These are phyloP conservation scores for Drosophila villosipedis DNA, from an alignment of 2,888 invertebrate species.

Conservation along the genomic window DNA sequence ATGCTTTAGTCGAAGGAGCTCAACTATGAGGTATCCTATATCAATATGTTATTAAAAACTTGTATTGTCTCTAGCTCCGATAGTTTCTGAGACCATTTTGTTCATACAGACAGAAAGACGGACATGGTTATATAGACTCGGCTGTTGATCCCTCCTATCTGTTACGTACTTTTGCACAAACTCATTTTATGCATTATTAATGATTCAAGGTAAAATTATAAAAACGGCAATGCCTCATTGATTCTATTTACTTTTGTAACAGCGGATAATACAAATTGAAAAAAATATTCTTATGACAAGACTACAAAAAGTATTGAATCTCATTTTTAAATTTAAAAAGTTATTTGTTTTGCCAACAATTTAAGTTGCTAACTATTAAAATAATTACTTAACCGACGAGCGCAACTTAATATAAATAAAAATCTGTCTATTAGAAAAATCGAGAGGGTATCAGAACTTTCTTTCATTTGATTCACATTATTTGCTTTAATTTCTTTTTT, in stretches of 20 bases:
- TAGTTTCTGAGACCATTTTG: not conserved
- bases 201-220: not conserved
- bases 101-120: not conserved
- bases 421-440: not conserved
- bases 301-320: not conserved
- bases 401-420: not conserved
- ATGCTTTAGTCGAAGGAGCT: not conserved
- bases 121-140: not conserved
- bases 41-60: not conserved
- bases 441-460: not conserved
- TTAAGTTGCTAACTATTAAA: not conserved
- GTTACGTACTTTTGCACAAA: too few relatives aligned
- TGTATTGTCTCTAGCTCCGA: not conserved
- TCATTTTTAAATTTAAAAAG: not conserved
- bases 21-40: not conserved
- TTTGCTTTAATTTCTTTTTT: not conserved
- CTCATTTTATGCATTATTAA: not conserved
- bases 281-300: not conserved
- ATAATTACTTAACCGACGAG: not conserved
- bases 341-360: not conserved
- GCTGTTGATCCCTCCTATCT: not conserved
- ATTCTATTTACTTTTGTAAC: constrained; percentile 27
- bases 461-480: not conserved
- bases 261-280: not conserved
- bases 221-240: constrained; percentile 31